Base-by-base conservation (phyloP, 2,888 invertebrate genomes). In the Cybosia mesomella region DNA sequence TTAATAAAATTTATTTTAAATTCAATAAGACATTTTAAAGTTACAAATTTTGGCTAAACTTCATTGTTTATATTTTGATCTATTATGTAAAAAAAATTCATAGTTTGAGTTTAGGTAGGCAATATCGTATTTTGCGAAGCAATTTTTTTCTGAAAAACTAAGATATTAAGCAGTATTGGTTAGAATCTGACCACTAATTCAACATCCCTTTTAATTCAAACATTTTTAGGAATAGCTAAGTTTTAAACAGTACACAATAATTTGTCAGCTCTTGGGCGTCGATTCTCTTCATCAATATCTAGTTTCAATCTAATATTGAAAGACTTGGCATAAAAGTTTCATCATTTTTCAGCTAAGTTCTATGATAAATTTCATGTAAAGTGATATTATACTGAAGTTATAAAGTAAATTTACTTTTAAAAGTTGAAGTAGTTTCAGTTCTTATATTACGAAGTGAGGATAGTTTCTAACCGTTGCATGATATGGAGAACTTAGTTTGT, bases 341-440 rank as follows among this genome's bases (percentile, higher is more conserved):
- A 73, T 79, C 83, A 83, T 85, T 83, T 83, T 82, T 85, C 85
- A 83, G 71, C 57, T 58, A 76, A 80, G 71, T 79, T 77, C 61
- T 62, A 67, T 73, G 75, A 77, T 80, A 81, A 83, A 78, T 83
- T 84, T 76, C 82, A 79, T 77, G 79, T 78, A 74, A 80, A 83
- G 74, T 78, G 79, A 83, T 74, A 78, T 77, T 74, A 79, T 79
- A 79, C n/a, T 62, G 32, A 61, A 62, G 75, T 81, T 81, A 75
- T 68, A 58, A 71, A 81, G 74, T 81, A 72, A 79, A 78, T 83
- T 80, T 83, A 75, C 78, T 64, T 74, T 71, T 72, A 49, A 21
- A 73, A 74, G 36, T 70, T 68, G 39, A 64, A 63, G 34, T 62
- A 24, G 39, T 72, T 67, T 28, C 64, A 60, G 32, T 58, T 67